Evolutionary conservation across 2,797 vertebrate genomes (phyloP).

Genomic region (Natrix natrix): DNA sequence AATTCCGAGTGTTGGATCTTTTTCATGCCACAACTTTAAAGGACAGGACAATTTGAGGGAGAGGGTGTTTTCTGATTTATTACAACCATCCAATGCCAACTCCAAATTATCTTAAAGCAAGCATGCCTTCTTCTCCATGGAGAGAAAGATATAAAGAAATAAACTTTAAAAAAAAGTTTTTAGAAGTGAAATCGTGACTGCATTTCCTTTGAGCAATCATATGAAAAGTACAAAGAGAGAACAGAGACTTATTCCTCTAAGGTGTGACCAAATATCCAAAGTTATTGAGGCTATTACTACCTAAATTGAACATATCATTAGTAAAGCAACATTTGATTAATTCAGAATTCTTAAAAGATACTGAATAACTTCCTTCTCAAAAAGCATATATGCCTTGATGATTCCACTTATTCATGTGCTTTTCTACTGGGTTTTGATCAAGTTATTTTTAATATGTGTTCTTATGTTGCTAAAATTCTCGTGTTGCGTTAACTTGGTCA

Average conservation of each 20-base stretch:
- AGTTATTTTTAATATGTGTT: not conserved
- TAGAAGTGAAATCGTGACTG: not conserved
- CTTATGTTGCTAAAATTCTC: not conserved
- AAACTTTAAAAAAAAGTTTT: not conserved
- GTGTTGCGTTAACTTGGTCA: not conserved
- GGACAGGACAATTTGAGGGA: conserved; percentile 9
- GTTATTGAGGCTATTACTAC: not conserved
- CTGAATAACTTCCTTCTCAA: not conserved
- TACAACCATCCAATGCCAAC: not conserved
- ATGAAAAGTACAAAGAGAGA: not conserved
- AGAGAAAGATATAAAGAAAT: not conserved
- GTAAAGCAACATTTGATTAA: not conserved
- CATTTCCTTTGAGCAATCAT: not conserved
- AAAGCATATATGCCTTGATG: not conserved
- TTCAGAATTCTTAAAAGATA: not conserved
- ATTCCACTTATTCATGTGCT: not conserved
- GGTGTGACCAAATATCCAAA: not conserved
- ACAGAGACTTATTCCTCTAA: not conserved
- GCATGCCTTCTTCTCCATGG: not conserved
- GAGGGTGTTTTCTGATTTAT: conserved; percentile 27
- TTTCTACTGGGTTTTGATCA: not conserved
- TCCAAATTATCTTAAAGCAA: not conserved
- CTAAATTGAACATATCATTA: not conserved
- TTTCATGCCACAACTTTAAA: conserved; percentile 22
- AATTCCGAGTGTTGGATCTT: not conserved